Evolutionary conservation across 2,113 vertebrate species (phyloP).

Genomic region (Dolichotis patagonum): DNA sequence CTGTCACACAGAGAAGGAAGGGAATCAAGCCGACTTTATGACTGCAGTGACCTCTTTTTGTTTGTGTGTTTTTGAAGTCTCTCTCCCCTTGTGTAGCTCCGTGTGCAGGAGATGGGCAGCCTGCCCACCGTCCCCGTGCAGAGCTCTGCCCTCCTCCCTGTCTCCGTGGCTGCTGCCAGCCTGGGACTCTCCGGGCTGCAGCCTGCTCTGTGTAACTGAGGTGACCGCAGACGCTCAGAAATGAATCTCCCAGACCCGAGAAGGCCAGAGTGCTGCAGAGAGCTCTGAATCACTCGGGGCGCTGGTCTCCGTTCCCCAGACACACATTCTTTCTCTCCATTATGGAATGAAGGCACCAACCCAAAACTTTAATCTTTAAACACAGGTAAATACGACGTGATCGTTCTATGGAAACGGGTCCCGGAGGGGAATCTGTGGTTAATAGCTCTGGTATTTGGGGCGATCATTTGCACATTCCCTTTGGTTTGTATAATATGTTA

Average conservation of each 20-base stretch:
- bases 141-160: not conserved
- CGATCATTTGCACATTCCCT: not conserved
- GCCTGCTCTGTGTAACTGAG: not conserved
- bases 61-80: not conserved
- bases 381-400: slow-evolving; percentile 50
- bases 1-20: not conserved
- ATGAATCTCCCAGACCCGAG: not conserved
- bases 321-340: not conserved
- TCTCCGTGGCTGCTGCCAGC: not conserved
- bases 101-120: not conserved
- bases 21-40: not conserved
- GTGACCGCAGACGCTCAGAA: not conserved
- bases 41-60: not conserved
- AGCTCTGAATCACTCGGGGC: not conserved
- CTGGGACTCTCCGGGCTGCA: accelerated
- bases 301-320: not conserved
- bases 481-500: not conserved
- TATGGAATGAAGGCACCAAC: not conserved
- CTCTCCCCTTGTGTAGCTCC: not conserved
- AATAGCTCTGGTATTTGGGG: not conserved
- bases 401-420: slow-evolving; percentile 29
- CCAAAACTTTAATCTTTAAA: slow-evolving; percentile 22
- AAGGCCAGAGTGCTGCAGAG: not conserved
- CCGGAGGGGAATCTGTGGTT: not conserved
- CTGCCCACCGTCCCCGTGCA: accelerated